Conservation (phyloP, 2,113 vertebrate genomes). For the Galbula dea region DNA sequence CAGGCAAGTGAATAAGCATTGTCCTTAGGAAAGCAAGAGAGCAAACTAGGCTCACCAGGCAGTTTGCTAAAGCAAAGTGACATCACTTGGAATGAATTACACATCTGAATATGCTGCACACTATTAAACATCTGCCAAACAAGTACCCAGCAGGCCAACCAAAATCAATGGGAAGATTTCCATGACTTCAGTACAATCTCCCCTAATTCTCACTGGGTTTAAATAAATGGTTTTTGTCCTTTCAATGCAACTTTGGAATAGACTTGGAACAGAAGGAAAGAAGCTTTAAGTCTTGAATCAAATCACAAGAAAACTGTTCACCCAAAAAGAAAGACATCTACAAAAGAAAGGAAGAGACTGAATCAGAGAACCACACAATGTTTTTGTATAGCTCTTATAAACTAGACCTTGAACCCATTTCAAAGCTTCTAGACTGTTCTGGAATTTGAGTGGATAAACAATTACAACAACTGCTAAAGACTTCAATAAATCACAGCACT, state of each 20-base stretch:
- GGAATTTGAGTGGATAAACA: conserved; percentile 12
- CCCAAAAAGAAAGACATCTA: background rate
- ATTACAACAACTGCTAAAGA: background rate
- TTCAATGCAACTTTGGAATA: background rate
- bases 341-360: background rate
- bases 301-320: background rate
- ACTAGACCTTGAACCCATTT: background rate
- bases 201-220: background rate
- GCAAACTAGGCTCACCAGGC: background rate
- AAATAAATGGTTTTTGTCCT: background rate
- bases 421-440: background rate
- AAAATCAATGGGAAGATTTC: background rate
- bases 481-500: background rate
- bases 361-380: background rate
- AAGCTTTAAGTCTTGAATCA: background rate
- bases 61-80: background rate
- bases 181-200: background rate
- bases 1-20: background rate
- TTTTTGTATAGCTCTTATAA: background rate
- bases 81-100: background rate
- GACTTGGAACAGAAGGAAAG: background rate
- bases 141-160: background rate
- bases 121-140: background rate
- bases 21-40: background rate
- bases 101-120: background rate